These are phyloP conservation scores for Arremon brunneinucha DNA, from an alignment of 2,797 vertebrate genomes.

Conservation along the genomic window DNA sequence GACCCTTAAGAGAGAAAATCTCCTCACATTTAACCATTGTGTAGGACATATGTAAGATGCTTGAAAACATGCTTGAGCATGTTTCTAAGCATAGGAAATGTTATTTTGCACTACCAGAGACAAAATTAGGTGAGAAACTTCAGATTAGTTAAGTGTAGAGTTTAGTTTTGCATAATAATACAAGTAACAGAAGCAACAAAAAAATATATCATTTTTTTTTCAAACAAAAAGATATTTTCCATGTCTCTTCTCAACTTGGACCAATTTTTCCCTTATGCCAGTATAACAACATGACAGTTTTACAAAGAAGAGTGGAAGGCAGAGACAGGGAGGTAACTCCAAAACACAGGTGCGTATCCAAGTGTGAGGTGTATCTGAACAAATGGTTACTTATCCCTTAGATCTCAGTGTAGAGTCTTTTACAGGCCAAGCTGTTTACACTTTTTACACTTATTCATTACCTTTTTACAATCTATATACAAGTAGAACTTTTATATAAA, in stretches of 20 bases:
- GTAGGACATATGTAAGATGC: background rate
- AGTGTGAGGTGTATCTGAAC: background rate
- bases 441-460: background rate
- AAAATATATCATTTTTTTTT: background rate
- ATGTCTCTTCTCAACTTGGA: background rate
- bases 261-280: background rate
- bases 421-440: background rate
- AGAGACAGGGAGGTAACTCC: background rate
- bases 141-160: background rate
- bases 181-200: background rate
- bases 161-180: background rate
- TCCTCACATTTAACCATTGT: background rate
- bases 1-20: background rate
- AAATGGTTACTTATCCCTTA: background rate
- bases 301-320: background rate
- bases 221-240: background rate
- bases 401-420: background rate
- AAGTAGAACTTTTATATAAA: background rate
- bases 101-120: background rate
- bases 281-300: background rate
- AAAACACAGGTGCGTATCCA: background rate
- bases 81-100: background rate
- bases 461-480: background rate
- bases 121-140: background rate
- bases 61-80: background rate